Conservation (phyloP, 2,797 vertebrate species). For the Xerus rutilus region DNA sequence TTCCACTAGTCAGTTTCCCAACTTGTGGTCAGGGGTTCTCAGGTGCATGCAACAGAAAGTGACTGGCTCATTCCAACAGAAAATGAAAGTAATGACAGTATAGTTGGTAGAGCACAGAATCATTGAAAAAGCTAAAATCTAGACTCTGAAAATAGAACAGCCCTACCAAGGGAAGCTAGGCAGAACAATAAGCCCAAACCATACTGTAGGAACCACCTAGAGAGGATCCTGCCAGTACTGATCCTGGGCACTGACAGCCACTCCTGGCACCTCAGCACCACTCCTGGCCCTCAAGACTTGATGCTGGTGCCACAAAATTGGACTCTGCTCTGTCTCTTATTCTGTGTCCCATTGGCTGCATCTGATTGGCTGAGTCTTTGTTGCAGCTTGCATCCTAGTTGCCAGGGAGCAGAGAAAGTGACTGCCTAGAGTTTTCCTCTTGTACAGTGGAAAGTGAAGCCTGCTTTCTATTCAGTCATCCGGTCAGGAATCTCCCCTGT, state of each 20-base stretch:
- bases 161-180: background rate
- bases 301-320: background rate
- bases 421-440: background rate
- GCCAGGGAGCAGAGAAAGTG: background rate
- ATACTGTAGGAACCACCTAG: background rate
- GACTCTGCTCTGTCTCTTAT: background rate
- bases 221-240: background rate
- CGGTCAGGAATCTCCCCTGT: background rate
- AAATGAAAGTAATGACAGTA: conserved; percentile 4
- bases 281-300: background rate
- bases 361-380: background rate
- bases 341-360: background rate
- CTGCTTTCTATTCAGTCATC: background rate
- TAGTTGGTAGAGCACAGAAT: conserved; percentile 25
- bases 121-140: background rate
- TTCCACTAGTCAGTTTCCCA: background rate
- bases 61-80: background rate
- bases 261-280: background rate
- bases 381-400: background rate
- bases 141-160: background rate
- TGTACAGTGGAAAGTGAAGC: background rate
- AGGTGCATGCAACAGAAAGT: background rate
- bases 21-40: background rate
- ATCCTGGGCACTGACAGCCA: background rate
- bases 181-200: background rate